Evolutionary conservation across 2,888 invertebrate species (phyloP), one percentile per base, ranked within the genome.

Genomic region (Dascillus cervinus): DNA sequence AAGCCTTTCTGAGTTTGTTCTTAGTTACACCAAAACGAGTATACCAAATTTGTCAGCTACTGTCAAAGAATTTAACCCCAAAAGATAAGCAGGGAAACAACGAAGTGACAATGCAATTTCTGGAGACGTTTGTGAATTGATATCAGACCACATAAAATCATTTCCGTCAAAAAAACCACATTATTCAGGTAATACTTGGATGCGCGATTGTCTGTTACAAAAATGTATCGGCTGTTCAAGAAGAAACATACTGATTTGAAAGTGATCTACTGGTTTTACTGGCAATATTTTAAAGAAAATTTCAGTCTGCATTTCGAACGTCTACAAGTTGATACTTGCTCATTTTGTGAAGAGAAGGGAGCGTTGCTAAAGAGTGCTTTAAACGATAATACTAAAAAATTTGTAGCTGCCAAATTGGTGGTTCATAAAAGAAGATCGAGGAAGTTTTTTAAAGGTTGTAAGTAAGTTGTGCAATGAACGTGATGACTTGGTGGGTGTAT

Each of bases 301-400:
- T 41, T 41, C 20, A 24, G 26, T 19, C 28, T 34, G 6, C 17
- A 14, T 14, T 43, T 45, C 34, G 43, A 35, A 24, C 11, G 37
- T 15, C 33, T 37, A 12, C 43, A 43, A 26, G 39, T 38, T 4
- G 40, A 41, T 29, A 29, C 29, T 8, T 44, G 38, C 26, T 31
- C 25, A 11, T 39, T 24, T 13, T 44, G 45, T 34, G 41, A 45
- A 29, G 32, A 32, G 14, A 28, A 35, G 12, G 12, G 22, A 13
- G 13, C 29, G 22, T 37, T 43, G 38, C 35, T 45, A 13, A 46
- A 43, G 28, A 24, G 20, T 11, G 26, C 25, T 13, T 24, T 39
- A 22, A 44, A 45, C 39, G 29, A 41, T 25, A 34, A 22, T 6
- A 44, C 46, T 11, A 50, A 49, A 35, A 32, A 39, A 27, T 29